phyloP scores from a whole-genome alignment of 2,113 vertebrate species.

The Pollachius pollachius region DNA sequence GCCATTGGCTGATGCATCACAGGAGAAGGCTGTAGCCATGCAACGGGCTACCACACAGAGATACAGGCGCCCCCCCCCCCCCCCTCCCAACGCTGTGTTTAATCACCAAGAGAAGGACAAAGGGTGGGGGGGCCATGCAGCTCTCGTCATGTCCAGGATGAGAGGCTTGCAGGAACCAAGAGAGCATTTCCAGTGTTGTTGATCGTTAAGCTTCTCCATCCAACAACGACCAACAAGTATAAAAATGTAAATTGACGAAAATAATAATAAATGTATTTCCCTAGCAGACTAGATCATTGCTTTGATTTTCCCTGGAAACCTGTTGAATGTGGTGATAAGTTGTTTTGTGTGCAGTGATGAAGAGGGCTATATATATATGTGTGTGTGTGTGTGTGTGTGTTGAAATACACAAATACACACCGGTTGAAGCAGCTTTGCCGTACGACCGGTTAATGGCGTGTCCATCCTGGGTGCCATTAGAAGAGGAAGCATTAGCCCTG shows the following conservation, averaged over 20 bases:
- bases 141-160: slow-evolving; percentile 7
- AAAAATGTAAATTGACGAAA: neutral
- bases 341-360: slow-evolving; percentile 38
- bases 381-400: slow-evolving; percentile 18
- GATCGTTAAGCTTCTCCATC: neutral
- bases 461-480: slow-evolving; percentile 39
- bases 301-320: slow-evolving; percentile 44
- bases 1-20: slow-evolving; percentile 65
- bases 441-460: slow-evolving; percentile 62
- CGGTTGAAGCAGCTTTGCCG: slow-evolving; percentile 23
- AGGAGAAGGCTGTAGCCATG: slow-evolving; percentile 50
- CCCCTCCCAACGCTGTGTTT: slow-evolving; percentile 44
- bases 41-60: slow-evolving; percentile 34
- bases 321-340: slow-evolving; percentile 29
- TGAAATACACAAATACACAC: too few species aligned
- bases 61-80: slow-evolving; percentile 25
- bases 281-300: too few species aligned
- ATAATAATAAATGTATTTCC: too few species aligned
- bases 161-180: neutral
- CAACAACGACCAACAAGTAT: slow-evolving; percentile 2
- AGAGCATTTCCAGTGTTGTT: neutral
- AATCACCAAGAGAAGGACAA: neutral
- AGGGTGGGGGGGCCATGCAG: too few species aligned
- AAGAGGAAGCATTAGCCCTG: slow-evolving; percentile 47
- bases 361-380: slow-evolving; percentile 32